Percentiles rank a stretch among this genome's conserved stretches.
Evolutionary conservation across 2,113 vertebrate genomes (phyloP).

Genomic region (Melanotaenia duboulayi): DNA sequence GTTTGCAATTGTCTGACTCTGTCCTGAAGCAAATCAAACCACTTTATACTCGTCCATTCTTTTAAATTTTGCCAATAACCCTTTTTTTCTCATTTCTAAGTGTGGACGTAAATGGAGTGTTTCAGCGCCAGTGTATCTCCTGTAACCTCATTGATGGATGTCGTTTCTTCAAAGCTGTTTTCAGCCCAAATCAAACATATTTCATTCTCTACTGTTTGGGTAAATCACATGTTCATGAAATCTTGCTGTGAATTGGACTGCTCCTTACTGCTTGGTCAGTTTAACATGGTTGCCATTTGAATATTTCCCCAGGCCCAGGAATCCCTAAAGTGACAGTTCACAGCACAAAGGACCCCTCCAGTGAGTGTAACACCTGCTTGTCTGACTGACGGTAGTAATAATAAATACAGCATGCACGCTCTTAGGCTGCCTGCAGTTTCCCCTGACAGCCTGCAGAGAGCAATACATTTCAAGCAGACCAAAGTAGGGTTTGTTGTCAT

Average conservation of each 20-base stretch:
- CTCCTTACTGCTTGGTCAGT: slow-evolving; percentile 9
- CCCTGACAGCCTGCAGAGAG: slow-evolving; percentile 43
- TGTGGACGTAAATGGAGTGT: slow-evolving; percentile 81
- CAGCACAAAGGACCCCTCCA: slow-evolving; percentile 78
- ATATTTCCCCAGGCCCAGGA: slow-evolving; percentile 79
- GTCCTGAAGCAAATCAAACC: slow-evolving; percentile 12
- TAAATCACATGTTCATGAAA: slow-evolving; percentile 41
- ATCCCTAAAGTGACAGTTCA: slow-evolving; percentile 84
- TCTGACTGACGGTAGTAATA: slow-evolving; percentile 35
- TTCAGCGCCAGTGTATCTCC: slow-evolving; percentile 84
- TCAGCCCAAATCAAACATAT: slow-evolving; percentile 83
- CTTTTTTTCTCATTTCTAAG: slow-evolving; percentile 58
- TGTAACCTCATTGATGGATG: slow-evolving; percentile 83
- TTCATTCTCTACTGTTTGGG: slow-evolving; percentile 85
- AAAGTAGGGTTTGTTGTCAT: not conserved
- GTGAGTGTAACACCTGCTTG: slow-evolving; percentile 74
- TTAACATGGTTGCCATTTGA: slow-evolving; percentile 31
- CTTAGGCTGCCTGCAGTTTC: slow-evolving; percentile 29
- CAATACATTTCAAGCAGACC: not conserved
- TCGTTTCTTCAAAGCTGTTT: slow-evolving; percentile 80
- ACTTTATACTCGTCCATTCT: not conserved
- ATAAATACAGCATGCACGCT: slow-evolving; percentile 1
- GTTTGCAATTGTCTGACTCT: slow-evolving; percentile 8
- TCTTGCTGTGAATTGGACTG: not conserved
- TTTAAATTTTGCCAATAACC: slow-evolving; percentile 24